Evolutionary conservation across 2,888 invertebrate genomes (phyloP), one percentile per base, ranked within the genome.

Genomic region (Julus scandinavius): DNA sequence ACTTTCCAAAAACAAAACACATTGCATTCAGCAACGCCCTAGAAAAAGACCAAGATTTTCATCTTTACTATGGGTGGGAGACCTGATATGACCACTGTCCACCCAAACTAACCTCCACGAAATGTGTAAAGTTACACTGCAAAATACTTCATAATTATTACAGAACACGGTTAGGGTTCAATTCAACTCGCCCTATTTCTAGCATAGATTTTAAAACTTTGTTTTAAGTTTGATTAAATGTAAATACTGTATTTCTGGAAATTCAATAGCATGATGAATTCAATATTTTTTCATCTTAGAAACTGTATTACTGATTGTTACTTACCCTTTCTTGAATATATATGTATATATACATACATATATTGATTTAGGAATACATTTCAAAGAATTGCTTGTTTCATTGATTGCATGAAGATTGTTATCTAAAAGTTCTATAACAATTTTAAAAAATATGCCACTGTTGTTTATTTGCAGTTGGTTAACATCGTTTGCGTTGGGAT

Each of bases 401-500:
- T 29, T 0, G 29, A 29, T 29, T 29, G 29, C 29, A 29, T 29
- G 29, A 29, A 29, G 29, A 29, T 1, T 29, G 29, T 29, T 29
- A 29, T 29, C 29, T 29, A 29, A 29, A 29, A 29, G 29, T 29
- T 29, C 29, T 29, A 29, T 29, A 29, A 0, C 0, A 13, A 15
- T 4, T 49, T 45, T 20, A 40, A 29, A 11, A 83, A 83, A 83
- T 15, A 38, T 83, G 83, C 2, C 20, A 2, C n/a, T 45, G 17
- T 87, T 87, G 54, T 54, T 87, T 87, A 29, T 38, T 87, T 38
- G n/a, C 58, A 87, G 87, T 17, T 80, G 11, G 17, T 87, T 17
- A 87, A 87, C 87, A 87, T 63, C 40, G 87, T 40, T 11, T 80
- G 63, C 41, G 87, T 87, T 41, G 87, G 87, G 41, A 41, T 87